Base-by-base conservation (phyloP, 2,888 invertebrate species). In the Ditula angustiorana region DNA sequence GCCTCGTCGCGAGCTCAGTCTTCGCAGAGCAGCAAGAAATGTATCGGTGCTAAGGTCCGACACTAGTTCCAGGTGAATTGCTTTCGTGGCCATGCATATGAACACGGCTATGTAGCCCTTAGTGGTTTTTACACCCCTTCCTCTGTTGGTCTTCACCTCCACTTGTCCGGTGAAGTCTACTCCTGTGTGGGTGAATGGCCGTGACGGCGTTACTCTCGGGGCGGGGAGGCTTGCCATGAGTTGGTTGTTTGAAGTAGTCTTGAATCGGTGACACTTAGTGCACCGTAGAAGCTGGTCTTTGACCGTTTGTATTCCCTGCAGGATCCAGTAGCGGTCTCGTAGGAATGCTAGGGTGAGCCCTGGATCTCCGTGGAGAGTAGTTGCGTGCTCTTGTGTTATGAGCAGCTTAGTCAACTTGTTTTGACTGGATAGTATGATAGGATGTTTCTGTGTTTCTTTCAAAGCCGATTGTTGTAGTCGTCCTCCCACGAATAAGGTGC, bases 1-100 rank as follows among this genome's bases (percentile, higher is more conserved):
- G 0, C 71, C 72, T 16, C 72, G 60, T 2, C 71, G 44, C 0
- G 67, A 49, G 28, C 64, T 65, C 57, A 71, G 7, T 26, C 73
- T 53, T 13, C 58, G 23, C 2, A 73, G 26, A 0, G 70, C 70
- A 1, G 69, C 69, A 0, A 73, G n/a, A 23, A 73, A 73, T 4
- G 69, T 23, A 16, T 59, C 28, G 0, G 69, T 57, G 16, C 55
- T 60, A 23, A 67, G 37, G 16, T 69, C 66, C 1, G 66, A 69
- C 1, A 66, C 69, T 0, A 67, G 52, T 44, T 69, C 69, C 5
- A 69, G n/a, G 30, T 69, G 66, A 1, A 69, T 37, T 5, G 61
- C 66, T 21, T 66, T 66, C 2, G 67, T 62, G 0, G 47, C 58
- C 30, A 67, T 16, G 28, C 66, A 66, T 0, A 66, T 33, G 13